These are phyloP conservation scores for Standfussiana lucernea DNA, from an alignment of 2,888 invertebrate genomes.

Conservation along the genomic window DNA sequence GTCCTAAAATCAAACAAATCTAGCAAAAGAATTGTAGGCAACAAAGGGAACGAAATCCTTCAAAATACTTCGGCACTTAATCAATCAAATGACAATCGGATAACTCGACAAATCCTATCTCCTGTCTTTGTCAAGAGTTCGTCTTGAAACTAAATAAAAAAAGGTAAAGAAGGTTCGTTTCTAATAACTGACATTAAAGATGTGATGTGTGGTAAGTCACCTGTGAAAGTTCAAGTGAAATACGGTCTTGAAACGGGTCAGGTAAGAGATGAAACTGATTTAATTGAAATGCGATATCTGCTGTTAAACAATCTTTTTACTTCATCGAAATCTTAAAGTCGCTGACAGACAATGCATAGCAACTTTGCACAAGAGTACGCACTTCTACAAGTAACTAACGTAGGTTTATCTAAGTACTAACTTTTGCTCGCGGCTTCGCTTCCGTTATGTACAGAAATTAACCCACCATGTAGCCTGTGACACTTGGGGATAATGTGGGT, in stretches of 20 bases:
- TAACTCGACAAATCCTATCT: conserved; percentile 66
- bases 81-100: conserved; percentile 67
- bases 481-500: no score
- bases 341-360: background rate
- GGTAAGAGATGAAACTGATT: background rate
- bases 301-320: background rate
- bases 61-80: conserved; percentile 61
- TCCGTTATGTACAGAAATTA: no score
- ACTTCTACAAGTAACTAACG: no score
- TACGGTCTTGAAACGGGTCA: conserved; percentile 16
- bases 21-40: conserved; percentile 37
- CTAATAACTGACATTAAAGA: conserved; percentile 31
- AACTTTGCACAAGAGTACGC: no score
- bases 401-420: no score
- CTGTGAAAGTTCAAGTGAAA: background rate
- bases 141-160: conserved; percentile 28
- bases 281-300: background rate
- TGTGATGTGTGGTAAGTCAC: conserved; percentile 17
- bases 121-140: conserved; percentile 57
- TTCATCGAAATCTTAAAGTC: background rate
- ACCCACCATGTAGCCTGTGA: no score
- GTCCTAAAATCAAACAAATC: conserved; percentile 34
- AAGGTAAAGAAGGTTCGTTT: conserved; percentile 39
- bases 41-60: conserved; percentile 43
- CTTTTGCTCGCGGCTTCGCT: no score